phyloP scores from a whole-genome alignment of 2,113 vertebrate genomes.

The human region GRCh38 chrX:122506001-122506500 shows the following conservation, averaged over 20 bases:
- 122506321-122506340: constrained; percentile 79
- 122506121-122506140: constrained; percentile 58
- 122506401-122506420: constrained; percentile 59
- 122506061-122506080: constrained; percentile 22
- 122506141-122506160: constrained; percentile 48
- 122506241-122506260: constrained; percentile 67
- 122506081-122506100: constrained; percentile 47
- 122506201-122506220: constrained; percentile 70
- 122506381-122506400: constrained; percentile 70
- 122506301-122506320: constrained; percentile 80
- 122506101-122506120: not conserved
- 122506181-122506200: constrained; percentile 13
- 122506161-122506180: constrained; percentile 61
- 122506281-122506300: constrained; percentile 60
- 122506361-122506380: constrained; percentile 60
- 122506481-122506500: not conserved
- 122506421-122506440: constrained; percentile 69
- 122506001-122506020: constrained; percentile 56
- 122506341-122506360: constrained; percentile 39
- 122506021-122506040: constrained; percentile 50
- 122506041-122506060: constrained; percentile 46
- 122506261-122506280: constrained; percentile 72
- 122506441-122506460: constrained; percentile 76
- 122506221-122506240: constrained; percentile 69
- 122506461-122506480: constrained; percentile 62